Evolutionary conservation across 2,888 invertebrate species (phyloP).

Genomic region (Lapara coniferarum): DNA sequence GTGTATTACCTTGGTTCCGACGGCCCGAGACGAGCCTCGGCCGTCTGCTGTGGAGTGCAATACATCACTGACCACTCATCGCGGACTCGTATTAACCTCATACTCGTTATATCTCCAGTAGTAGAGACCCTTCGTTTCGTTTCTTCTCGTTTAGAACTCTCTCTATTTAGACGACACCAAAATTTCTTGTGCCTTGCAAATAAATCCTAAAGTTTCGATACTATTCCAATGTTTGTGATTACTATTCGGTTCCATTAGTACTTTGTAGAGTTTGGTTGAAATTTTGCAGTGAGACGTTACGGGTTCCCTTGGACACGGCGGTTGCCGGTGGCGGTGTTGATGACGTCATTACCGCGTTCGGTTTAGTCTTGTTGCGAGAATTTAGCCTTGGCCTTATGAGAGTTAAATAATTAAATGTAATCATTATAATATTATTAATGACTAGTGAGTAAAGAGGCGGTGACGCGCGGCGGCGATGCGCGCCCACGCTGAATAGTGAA

Average conservation of each 20-base stretch:
- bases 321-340: slow-evolving; percentile 21
- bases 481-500: slow-evolving; percentile 79
- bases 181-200: slow-evolving; percentile 79
- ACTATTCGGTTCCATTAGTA: slow-evolving; percentile 41
- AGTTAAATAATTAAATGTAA: slow-evolving; percentile 81
- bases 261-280: slow-evolving; percentile 43
- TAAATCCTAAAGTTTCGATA: slow-evolving; percentile 54
- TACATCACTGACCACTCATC: slow-evolving; percentile 56
- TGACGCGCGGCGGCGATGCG: slow-evolving; percentile 62
- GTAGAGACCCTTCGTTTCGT: slow-evolving; percentile 4
- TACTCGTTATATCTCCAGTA: background rate
- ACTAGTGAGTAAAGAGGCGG: slow-evolving; percentile 70
- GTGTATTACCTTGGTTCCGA: slow-evolving; percentile 15
- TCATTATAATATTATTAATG: slow-evolving; percentile 66
- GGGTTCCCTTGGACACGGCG: slow-evolving; percentile 39
- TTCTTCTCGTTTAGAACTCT: slow-evolving; percentile 38
- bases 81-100: slow-evolving; percentile 47
- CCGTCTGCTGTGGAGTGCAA: slow-evolving; percentile 55
- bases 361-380: slow-evolving; percentile 82
- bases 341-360: slow-evolving; percentile 57
- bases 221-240: slow-evolving; percentile 50
- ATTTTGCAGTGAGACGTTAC: slow-evolving; percentile 43
- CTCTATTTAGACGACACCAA: slow-evolving; percentile 57
- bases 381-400: slow-evolving; percentile 84
- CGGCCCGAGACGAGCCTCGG: slow-evolving; percentile 42